These are phyloP conservation scores for Osmoderma eremita DNA, from an alignment of 2,888 invertebrate species.

Conservation along the genomic window DNA sequence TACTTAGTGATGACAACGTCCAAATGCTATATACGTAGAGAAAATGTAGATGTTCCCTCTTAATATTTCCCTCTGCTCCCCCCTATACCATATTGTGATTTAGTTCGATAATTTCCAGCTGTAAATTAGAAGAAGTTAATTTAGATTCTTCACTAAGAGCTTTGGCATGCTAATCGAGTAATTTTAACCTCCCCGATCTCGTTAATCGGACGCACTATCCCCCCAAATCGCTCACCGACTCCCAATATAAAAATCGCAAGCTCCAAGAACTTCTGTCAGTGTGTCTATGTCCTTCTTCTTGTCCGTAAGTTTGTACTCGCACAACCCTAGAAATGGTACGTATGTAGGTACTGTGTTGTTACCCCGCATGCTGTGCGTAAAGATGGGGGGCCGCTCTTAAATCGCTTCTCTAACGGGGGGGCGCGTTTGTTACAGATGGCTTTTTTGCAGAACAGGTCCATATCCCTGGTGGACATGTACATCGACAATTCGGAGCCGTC, in stretches of 20 bases:
- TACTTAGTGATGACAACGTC: too few relatives aligned
- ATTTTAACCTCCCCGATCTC: background rate
- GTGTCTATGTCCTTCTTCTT: background rate
- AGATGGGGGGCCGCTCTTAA: slow-evolving; percentile 8
- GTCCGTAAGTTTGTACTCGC: background rate
- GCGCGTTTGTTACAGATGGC: slow-evolving; percentile 67
- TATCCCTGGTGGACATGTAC: slow-evolving; percentile 94
- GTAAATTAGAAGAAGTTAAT: background rate
- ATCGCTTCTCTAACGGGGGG: too few relatives aligned
- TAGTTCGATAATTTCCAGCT: too few relatives aligned
- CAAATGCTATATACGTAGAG: too few relatives aligned
- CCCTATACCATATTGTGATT: too few relatives aligned
- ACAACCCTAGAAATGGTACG: background rate
- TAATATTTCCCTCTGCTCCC: too few relatives aligned
- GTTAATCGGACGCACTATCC: background rate
- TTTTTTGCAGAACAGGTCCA: slow-evolving; percentile 87
- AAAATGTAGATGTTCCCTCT: too few relatives aligned
- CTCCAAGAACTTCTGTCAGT: background rate
- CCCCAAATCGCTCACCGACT: too few relatives aligned
- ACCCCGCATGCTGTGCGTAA: slow-evolving; percentile 4
- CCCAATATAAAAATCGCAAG: background rate
- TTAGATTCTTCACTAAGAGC: background rate
- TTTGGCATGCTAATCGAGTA: background rate
- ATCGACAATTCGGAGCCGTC: slow-evolving; percentile 93
- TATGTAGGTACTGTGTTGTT: background rate